Base-by-base conservation (phyloP, 1,140 invertebrate species). In the Octopus bimaculoides region DNA sequence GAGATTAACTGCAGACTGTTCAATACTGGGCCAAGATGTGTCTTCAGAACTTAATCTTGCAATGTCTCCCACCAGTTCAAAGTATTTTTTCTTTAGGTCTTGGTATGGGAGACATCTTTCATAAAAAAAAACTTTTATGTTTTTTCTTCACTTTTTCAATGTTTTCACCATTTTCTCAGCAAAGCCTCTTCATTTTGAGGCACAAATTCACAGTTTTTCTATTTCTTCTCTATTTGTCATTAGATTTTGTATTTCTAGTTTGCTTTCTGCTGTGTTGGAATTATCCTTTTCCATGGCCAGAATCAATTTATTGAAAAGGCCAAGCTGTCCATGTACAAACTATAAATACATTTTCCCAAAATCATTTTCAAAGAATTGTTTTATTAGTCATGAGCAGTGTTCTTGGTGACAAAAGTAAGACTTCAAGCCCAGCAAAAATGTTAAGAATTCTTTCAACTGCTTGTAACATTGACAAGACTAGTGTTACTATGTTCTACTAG, bases 121-220 rank as follows among this genome's bases (percentile, higher is more conserved):
- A 66, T 66, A n/a, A 66, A 66, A 66, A 66, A 41, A 41, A 41
- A 41, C 61, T 66, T 66, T 66, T 66, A 66, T 14, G n/a, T n/a
- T 66, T n/a, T 14, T n/a, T 66, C 61, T 66, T 66, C 61, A 66
- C 61, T 66, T 66, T 66, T 66, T 66, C 61, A 66, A n/a, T 66
- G 61, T 3, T 66, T 66, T 66, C 61, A 66, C 61, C 61, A n/a
- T 66, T 41, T 41, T 41, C 26, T 41, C 26, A 66, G 61, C 61
- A 66, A 66, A 66, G 1, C 3, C 61, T 66, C n/a, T 66, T 12
- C 61, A 66, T n/a, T n/a, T 66, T 66, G 61, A 66, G 61, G 61
- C n/a, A 66, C 61, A 66, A 66, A 66, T 66, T 66, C 61, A 66
- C 61, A 66, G 61, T 66, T 66, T 66, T 66, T 66, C n/a, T n/a